A percentile compares a stretch with the other conserved stretches of the same genome.
phyloP scores from a whole-genome alignment of 2,797 vertebrate genomes.

The Syndactyla subalaris region DNA sequence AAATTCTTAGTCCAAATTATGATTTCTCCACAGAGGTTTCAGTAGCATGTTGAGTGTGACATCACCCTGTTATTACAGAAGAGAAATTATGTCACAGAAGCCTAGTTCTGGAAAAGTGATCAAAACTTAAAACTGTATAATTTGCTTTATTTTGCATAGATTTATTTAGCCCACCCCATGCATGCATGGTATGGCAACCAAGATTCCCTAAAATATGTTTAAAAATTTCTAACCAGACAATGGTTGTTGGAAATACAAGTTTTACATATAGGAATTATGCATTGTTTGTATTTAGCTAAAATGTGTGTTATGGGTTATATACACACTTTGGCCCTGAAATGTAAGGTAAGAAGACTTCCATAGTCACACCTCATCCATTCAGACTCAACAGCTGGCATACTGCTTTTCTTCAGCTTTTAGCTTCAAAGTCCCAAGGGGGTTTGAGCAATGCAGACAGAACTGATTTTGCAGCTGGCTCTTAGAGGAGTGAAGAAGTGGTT shows the following conservation, averaged over 20 bases:
- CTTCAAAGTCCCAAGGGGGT: not conserved
- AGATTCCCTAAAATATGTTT: not conserved
- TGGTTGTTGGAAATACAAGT: rapidly evolving
- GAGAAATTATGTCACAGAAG: not conserved
- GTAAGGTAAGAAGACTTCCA: not conserved
- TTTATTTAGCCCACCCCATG: not conserved
- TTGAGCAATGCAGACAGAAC: not conserved
- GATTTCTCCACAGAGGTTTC: not conserved
- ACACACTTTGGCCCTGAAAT: not conserved
- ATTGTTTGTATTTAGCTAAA: not conserved
- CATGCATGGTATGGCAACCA: rapidly evolving
- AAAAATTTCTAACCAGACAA: not conserved
- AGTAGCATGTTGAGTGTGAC: not conserved
- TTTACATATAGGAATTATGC: not conserved
- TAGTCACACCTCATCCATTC: not conserved
- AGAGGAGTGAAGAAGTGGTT: not conserved
- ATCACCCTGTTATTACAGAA: not conserved
- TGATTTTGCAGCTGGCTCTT: not conserved
- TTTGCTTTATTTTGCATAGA: not conserved
- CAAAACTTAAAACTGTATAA: not conserved
- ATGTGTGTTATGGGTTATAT: not conserved
- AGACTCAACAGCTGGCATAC: not conserved
- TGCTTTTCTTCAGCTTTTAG: not conserved
- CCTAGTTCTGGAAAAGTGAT: not conserved
- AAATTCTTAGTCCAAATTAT: not conserved